These are phyloP conservation scores for Hypselothyrea guttata DNA, from an alignment of 2,888 invertebrate species.

Conservation along the genomic window DNA sequence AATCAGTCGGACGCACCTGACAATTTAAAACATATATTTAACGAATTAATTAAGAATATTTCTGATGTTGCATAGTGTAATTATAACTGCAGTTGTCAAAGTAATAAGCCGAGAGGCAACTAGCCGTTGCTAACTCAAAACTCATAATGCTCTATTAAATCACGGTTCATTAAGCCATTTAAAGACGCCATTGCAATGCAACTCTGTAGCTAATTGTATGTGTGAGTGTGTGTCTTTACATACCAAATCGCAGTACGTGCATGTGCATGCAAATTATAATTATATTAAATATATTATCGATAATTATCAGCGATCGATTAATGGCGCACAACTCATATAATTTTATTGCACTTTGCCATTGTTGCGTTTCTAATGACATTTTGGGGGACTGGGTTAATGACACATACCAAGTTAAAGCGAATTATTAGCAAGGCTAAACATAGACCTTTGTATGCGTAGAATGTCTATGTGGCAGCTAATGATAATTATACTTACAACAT, in stretches of 20 bases:
- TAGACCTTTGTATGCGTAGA: neutral
- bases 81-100: neutral
- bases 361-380: conserved; percentile 24
- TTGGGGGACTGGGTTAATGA: conserved; percentile 31
- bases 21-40: too few species aligned
- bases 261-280: conserved; percentile 61
- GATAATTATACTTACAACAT: neutral
- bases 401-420: neutral
- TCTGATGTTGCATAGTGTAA: too few species aligned
- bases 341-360: conserved; percentile 30
- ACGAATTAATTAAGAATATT: too few species aligned
- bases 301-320: conserved; percentile 46
- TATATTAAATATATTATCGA: conserved; percentile 46
- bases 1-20: too few species aligned
- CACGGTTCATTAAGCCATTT: conserved; percentile 54
- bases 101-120: too few species aligned
- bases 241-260: conserved; percentile 18
- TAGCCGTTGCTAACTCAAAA: conserved; percentile 1
- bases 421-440: conserved; percentile 9
- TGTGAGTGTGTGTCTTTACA: conserved; percentile 46
- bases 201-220: conserved; percentile 18
- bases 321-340: conserved; percentile 20
- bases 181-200: conserved; percentile 66
- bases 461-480: neutral
- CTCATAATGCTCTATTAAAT: conserved; percentile 52